Percentiles rank a stretch among this genome's conserved stretches.
phyloP scores from a whole-genome alignment of 2,888 invertebrate genomes.

The Iphiclides podalirius region DNA sequence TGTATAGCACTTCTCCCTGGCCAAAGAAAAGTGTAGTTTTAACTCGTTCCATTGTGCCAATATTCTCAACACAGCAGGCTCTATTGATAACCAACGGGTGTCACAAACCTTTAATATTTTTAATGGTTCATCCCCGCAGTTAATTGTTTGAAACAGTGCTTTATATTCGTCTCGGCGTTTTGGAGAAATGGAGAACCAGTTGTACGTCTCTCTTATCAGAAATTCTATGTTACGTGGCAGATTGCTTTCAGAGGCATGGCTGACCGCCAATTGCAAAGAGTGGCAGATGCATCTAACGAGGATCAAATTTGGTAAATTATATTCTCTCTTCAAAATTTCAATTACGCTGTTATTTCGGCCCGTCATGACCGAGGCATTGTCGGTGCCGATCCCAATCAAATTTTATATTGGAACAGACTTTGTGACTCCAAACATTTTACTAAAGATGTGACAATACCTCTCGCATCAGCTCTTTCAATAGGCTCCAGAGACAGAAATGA shows the following conservation, averaged over 20 bases:
- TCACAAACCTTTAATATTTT: not conserved
- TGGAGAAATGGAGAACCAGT: not conserved
- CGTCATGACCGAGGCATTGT: conserved; percentile 44
- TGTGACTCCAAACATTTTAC: conserved; percentile 26
- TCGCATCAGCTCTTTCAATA: conserved; percentile 28
- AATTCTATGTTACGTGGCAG: conserved; percentile 38
- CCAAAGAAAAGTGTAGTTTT: not conserved
- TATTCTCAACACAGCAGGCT: not conserved
- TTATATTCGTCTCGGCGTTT: not conserved
- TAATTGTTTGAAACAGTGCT: not conserved
- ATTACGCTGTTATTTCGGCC: conserved; percentile 38
- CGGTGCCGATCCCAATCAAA: conserved; percentile 38
- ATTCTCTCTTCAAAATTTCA: conserved; percentile 31
- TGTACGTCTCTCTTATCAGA: not conserved
- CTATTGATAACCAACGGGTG: not conserved
- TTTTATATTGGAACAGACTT: conserved; percentile 26
- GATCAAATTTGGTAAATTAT: conserved; percentile 33
- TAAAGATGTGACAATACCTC: conserved; percentile 26
- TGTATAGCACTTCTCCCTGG: not conserved
- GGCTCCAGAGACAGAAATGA: conserved; percentile 23
- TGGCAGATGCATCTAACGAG: conserved; percentile 33
- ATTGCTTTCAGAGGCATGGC: conserved; percentile 35
- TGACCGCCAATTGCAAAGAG: conserved; percentile 38
- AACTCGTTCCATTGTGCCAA: not conserved
- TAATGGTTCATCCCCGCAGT: not conserved